Conservation (phyloP, 2,888 invertebrate genomes). For the Stomorhina lunata region DNA sequence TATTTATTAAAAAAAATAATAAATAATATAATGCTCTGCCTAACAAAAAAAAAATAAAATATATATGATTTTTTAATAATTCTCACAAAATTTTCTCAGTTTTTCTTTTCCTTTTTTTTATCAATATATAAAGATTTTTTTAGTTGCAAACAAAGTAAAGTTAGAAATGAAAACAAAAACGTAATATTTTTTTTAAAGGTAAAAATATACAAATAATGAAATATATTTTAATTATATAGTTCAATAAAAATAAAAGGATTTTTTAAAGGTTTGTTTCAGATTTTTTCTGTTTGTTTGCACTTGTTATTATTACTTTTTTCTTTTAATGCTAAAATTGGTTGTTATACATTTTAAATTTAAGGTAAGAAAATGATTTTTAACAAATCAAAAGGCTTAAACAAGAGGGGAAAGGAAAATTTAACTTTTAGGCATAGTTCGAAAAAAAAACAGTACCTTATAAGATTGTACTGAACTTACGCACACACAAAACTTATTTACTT, state of each 20-base stretch:
- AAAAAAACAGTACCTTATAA: no score
- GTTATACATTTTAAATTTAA: constrained; percentile 38
- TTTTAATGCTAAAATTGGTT: constrained; percentile 61
- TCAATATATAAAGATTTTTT: constrained; percentile 55
- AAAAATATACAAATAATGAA: constrained; percentile 64
- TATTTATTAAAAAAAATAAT: constrained; percentile 76
- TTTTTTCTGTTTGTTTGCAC: constrained; percentile 56
- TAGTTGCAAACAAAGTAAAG: constrained; percentile 65
- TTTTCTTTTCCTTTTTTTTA: constrained; percentile 55
- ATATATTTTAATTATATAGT: constrained; percentile 65
- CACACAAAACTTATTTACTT: no score
- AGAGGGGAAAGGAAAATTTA: constrained; percentile 2
- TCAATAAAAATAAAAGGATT: constrained; percentile 60
- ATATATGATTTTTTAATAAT: constrained; percentile 59
- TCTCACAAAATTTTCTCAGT: constrained; percentile 57
- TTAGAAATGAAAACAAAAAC: constrained; percentile 29
- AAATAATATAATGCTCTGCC: constrained; percentile 73
- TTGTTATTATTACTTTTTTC: constrained; percentile 42
- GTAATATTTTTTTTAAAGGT: constrained; percentile 53
- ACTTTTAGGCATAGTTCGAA: no score
- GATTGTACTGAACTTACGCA: no score
- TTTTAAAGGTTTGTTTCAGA: constrained; percentile 45
- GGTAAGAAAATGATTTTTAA: constrained; percentile 37
- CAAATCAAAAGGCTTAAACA: constrained; percentile 31
- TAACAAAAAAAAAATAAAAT: constrained; percentile 66